Base-by-base conservation (phyloP, 2,888 invertebrate genomes). In the Proisotoma minuta region DNA sequence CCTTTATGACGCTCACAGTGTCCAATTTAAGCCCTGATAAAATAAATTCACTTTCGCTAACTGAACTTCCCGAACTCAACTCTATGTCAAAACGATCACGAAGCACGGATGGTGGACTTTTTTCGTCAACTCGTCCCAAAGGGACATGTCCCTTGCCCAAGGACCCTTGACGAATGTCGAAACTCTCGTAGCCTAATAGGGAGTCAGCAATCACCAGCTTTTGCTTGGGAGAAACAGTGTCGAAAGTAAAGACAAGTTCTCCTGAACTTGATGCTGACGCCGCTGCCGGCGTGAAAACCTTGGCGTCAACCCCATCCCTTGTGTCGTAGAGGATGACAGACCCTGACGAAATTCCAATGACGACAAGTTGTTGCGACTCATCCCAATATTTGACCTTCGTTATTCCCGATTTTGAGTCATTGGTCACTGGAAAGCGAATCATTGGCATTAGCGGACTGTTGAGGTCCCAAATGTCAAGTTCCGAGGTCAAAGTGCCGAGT, bases 61-160 rank as follows among this genome's bases (percentile, higher is more conserved):
- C 43, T 15, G 50, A 20, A 54, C 51, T 24, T 54, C n/a, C 28
- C 29, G 54, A 56, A 39, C 65, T 59, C 26, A 68, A 72, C 66
- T 73, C 68, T 22, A 73, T 54, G 66, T 73, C 70, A 58, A 73
- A 73, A 57, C 63, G 65, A 26, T 64, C 62, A 3, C 50, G 23
- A 12, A 71, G 53, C 10, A 69, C 62, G n/a, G 57, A 62, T 40
- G 24, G 39, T 34, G 8, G 8, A 15, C 8, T 34, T 34, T 34
- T 34, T 8, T 34, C 34, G 15, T 28, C 27, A 59, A 2, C 12
- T 29, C 20, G 4, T 27, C 53, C 27, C 8, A 10, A 10, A n/a
- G 8, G 18, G 20, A 34, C 34, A 15, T 10, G 8, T 15, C 8
- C 8, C 34, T 10, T 8, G 8, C 34, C 34, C 8, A 34, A 8